Evolutionary conservation across 2,113 vertebrate species (phyloP).

Genomic region (Pluvialis apricaria): DNA sequence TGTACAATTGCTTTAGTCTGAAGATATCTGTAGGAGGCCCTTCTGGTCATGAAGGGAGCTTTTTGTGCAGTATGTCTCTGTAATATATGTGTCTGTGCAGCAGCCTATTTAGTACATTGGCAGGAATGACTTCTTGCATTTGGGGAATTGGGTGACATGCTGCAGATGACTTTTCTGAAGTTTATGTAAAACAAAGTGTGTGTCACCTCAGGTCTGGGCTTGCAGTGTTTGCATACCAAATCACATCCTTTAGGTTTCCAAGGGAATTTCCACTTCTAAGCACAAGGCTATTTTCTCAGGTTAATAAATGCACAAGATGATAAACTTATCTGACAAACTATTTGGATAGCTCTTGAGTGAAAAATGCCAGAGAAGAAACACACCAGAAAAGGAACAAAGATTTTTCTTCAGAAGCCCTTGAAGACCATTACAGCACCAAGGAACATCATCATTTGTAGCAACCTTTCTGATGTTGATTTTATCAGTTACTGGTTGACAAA

Average conservation of each 20-base stretch:
- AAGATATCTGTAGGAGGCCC: background rate
- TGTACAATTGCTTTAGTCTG: background rate
- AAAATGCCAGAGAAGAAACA: background rate
- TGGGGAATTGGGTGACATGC: background rate
- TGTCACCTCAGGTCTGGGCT: background rate
- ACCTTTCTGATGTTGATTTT: background rate
- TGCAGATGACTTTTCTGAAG: background rate
- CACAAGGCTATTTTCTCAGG: background rate
- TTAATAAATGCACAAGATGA: background rate
- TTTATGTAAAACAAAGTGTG: background rate
- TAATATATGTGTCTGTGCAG: background rate
- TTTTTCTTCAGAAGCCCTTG: background rate
- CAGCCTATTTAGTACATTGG: background rate
- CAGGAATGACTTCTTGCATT: background rate
- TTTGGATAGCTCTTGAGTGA: background rate
- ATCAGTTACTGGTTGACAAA: background rate
- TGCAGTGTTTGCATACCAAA: fast-evolving
- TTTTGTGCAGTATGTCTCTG: background rate
- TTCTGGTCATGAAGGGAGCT: background rate
- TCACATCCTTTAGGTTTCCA: background rate
- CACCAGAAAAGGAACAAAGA: background rate
- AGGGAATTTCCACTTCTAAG: background rate
- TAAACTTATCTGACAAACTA: background rate
- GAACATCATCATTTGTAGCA: background rate
- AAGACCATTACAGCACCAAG: background rate